phyloP scores from a whole-genome alignment of 2,113 vertebrate genomes.

The Leuciscus idus region DNA sequence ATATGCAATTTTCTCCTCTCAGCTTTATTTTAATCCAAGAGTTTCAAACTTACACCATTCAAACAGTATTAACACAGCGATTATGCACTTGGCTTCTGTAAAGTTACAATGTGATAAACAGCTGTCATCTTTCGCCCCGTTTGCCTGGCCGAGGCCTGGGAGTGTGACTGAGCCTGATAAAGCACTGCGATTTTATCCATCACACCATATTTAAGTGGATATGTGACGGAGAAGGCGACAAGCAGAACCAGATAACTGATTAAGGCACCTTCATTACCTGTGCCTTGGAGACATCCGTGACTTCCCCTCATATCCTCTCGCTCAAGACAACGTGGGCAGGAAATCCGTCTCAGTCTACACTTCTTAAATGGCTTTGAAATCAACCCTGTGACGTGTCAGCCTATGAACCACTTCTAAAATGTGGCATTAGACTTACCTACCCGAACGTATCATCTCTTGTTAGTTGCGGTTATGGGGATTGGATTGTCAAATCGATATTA shows the following conservation, averaged over 20 bases:
- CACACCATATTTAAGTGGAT: slow-evolving; percentile 74
- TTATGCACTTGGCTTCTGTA: slow-evolving; percentile 69
- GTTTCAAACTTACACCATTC: slow-evolving; percentile 73
- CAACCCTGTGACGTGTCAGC: slow-evolving; percentile 61
- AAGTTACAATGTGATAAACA: slow-evolving; percentile 61
- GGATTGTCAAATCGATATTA: slow-evolving; percentile 15
- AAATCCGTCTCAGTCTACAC: slow-evolving; percentile 73
- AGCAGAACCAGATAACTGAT: slow-evolving; percentile 76
- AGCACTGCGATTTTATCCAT: slow-evolving; percentile 68
- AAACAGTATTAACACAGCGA: slow-evolving; percentile 77
- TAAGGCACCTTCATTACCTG: slow-evolving; percentile 77
- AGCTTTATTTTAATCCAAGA: slow-evolving; percentile 80
- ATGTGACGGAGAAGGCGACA: slow-evolving; percentile 76
- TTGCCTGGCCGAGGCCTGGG: slow-evolving; percentile 72
- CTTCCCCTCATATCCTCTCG: slow-evolving; percentile 62
- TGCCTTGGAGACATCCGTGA: slow-evolving; percentile 73
- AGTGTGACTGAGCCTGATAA: slow-evolving; percentile 76
- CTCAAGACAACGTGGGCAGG: slow-evolving; percentile 65
- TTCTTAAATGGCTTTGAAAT: slow-evolving; percentile 75
- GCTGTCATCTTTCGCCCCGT: slow-evolving; percentile 75
- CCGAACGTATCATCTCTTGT: slow-evolving; percentile 63
- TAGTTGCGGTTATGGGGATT: slow-evolving; percentile 26
- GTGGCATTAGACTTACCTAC: slow-evolving; percentile 53
- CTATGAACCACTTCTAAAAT: slow-evolving; percentile 62
- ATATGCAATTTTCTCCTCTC: slow-evolving; percentile 65